These are phyloP conservation scores for Disparrhopalites patrizii DNA, from an alignment of 2,888 invertebrate genomes.

Conservation along the genomic window DNA sequence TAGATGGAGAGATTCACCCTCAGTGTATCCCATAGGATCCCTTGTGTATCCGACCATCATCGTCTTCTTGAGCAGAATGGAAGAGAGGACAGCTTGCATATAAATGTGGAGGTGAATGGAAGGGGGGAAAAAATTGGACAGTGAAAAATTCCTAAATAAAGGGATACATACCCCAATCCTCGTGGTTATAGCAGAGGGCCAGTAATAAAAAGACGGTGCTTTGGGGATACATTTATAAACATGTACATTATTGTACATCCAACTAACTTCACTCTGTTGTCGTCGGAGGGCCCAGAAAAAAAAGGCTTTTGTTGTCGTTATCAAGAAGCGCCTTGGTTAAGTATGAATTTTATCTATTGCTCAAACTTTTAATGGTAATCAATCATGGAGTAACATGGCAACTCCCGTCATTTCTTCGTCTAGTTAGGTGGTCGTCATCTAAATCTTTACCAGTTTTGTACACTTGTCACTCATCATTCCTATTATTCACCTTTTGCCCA, in stretches of 20 bases:
- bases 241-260: constrained; percentile 5
- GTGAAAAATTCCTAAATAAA: constrained; percentile 11
- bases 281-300: too few relatives aligned
- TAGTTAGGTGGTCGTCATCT: constrained; percentile 32
- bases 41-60: neutral
- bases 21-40: neutral
- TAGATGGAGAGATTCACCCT: neutral
- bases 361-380: constrained; percentile 34
- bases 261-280: too few relatives aligned
- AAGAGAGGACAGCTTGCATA: constrained; percentile 7
- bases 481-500: constrained; percentile 30
- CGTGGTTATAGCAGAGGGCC: too few relatives aligned
- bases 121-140: constrained; percentile 5
- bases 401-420: constrained; percentile 21
- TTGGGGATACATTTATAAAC: too few relatives aligned
- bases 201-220: too few relatives aligned
- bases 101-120: neutral
- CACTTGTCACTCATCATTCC: constrained; percentile 42
- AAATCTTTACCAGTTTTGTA: constrained; percentile 27
- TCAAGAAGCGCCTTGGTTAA: neutral
- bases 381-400: constrained; percentile 22
- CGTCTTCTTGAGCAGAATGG: neutral
- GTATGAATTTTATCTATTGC: constrained; percentile 7
- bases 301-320: neutral
- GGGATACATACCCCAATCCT: too few relatives aligned